Percentiles rank a stretch among this genome's conserved stretches.
These are phyloP conservation scores for Eueremaeus valkanovi DNA, from an alignment of 2,888 invertebrate species.

Conservation along the genomic window DNA sequence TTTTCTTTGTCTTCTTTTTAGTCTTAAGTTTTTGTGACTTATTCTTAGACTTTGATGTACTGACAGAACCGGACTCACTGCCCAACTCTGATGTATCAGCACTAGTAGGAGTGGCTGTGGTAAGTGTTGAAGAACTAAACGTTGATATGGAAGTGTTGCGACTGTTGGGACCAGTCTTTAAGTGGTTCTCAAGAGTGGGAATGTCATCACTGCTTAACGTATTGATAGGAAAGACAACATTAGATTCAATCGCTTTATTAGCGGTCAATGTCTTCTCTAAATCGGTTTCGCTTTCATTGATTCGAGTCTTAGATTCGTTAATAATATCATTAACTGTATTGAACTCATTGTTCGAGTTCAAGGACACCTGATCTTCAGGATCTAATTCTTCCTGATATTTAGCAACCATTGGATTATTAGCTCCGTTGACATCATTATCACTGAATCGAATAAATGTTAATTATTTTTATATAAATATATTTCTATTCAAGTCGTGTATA, in stretches of 20 bases:
- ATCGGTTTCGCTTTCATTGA: not conserved
- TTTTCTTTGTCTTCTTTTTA: constrained; percentile 55
- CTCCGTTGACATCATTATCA: constrained; percentile 55
- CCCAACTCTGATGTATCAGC: constrained; percentile 12
- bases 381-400: constrained; percentile 79
- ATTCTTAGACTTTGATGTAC: constrained; percentile 45
- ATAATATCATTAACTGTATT: not conserved
- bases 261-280: not conserved
- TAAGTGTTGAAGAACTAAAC: not conserved
- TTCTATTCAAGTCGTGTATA: too few species aligned
- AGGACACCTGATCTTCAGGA: constrained; percentile 58
- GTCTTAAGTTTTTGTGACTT: constrained; percentile 44
- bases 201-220: not conserved
- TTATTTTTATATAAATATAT: too few species aligned
- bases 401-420: constrained; percentile 72
- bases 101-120: not conserved
- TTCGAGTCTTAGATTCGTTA: not conserved
- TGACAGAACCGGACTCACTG: not conserved
- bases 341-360: not conserved
- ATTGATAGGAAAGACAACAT: not conserved
- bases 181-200: not conserved
- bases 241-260: not conserved
- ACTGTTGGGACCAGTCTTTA: not conserved
- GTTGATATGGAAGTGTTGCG: not conserved
- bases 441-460: constrained; percentile 52